phyloP scores from a whole-genome alignment of 2,113 vertebrate genomes.

The Damaliscus lunatus region DNA sequence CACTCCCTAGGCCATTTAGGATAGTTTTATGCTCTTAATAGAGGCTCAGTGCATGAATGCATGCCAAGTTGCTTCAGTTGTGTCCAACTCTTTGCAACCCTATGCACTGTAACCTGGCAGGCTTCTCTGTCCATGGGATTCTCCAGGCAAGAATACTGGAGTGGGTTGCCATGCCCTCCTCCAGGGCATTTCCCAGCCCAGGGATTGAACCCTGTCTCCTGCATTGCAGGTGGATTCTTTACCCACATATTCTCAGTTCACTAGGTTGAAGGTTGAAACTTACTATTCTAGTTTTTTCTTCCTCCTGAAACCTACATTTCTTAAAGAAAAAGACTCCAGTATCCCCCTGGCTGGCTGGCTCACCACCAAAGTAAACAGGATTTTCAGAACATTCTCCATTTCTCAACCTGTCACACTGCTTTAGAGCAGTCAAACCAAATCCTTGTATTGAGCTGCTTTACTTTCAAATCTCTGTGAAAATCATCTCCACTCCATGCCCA shows the following conservation, averaged over 20 bases:
- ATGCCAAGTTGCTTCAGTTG: neutral
- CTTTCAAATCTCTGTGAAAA: conserved; percentile 22
- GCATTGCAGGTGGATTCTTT: neutral
- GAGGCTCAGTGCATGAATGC: neutral
- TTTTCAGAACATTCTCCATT: conserved; percentile 19
- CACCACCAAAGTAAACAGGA: neutral
- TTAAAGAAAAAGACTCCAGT: neutral
- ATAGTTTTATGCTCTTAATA: neutral
- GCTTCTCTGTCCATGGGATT: neutral
- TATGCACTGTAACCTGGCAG: neutral
- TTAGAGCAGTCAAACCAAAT: neutral
- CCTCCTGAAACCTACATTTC: neutral
- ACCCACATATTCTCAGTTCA: neutral
- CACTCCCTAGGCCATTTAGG: neutral
- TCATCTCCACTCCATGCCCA: neutral
- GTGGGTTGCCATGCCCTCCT: neutral
- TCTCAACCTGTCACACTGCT: neutral
- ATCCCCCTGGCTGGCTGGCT: neutral
- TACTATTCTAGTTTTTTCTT: neutral
- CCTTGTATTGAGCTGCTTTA: neutral
- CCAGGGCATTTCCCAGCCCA: neutral
- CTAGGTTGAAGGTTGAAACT: neutral
- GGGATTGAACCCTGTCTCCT: neutral
- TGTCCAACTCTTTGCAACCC: neutral
- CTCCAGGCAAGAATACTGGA: neutral